Conservation (phyloP, 2,888 invertebrate species). For the Piscicola geometra region DNA sequence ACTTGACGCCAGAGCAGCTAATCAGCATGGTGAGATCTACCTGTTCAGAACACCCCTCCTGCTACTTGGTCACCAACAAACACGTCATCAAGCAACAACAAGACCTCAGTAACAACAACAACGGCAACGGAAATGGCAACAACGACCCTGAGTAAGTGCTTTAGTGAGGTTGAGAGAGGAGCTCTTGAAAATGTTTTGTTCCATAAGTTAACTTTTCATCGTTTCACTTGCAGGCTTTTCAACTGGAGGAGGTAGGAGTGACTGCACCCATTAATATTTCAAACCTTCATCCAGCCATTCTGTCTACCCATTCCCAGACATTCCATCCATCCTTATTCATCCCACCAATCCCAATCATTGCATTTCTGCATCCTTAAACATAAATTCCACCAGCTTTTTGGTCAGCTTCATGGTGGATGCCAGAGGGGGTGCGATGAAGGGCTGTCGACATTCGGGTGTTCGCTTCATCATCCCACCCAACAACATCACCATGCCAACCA, state of each 20-base stretch:
- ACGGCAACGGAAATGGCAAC: background rate
- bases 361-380: conserved; percentile 33
- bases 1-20: conserved; percentile 29
- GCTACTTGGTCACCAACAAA: conserved; percentile 21
- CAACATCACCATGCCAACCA: conserved; percentile 90
- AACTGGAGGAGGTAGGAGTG: background rate
- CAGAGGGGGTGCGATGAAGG: conserved; percentile 76
- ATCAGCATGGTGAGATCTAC: conserved; percentile 26
- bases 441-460: conserved; percentile 96
- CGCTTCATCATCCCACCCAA: conserved; percentile 95
- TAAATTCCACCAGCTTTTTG: conserved; percentile 77
- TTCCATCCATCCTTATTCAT: no score
- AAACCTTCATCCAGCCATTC: no score
- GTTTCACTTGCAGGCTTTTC: background rate
- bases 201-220: no score
- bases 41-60: conserved; percentile 11
- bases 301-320: no score
- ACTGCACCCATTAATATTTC: no score
- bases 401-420: conserved; percentile 99
- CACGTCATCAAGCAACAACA: conserved; percentile 26
- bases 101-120: background rate
- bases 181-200: no score
- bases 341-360: background rate
- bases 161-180: no score
- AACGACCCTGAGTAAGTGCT: conserved; percentile 5